A percentile compares a stretch with the other conserved stretches of the same genome.
phyloP scores from a whole-genome alignment of 1,140 invertebrate genomes.

The Nasonia giraulti region DNA sequence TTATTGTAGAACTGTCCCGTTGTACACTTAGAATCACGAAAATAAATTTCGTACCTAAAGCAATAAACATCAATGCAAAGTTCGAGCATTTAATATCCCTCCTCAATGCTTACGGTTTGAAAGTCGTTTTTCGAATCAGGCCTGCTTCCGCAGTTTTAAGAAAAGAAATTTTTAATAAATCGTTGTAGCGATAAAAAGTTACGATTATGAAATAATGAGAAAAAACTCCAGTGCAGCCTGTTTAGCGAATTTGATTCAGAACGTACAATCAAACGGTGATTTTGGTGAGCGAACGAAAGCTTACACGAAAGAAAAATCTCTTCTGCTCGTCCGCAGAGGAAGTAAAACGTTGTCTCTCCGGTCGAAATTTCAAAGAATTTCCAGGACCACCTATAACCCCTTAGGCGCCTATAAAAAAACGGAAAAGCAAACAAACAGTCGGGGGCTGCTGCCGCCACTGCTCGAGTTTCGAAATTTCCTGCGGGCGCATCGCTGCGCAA shows the following conservation, averaged over 20 bases:
- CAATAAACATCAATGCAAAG: conserved; percentile 28
- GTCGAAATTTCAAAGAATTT: conserved; percentile 33
- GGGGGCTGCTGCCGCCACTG: background rate
- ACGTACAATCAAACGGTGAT: too few relatives aligned
- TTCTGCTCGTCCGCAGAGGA: background rate
- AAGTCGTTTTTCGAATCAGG: background rate
- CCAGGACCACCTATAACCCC: conserved; percentile 36
- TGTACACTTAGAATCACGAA: background rate
- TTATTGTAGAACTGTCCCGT: conserved; percentile 5
- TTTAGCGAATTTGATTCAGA: too few relatives aligned
- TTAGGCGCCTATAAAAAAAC: conserved; percentile 20
- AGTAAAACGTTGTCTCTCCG: background rate
- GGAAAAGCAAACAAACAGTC: conserved; percentile 43
- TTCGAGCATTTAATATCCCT: background rate
- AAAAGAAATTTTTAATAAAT: background rate
- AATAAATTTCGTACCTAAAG: conserved; percentile 21
- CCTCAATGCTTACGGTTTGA: background rate
- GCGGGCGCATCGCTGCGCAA: conserved; percentile 17
- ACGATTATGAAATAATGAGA: too few relatives aligned
- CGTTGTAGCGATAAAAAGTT: too few relatives aligned
- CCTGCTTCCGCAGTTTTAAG: too few relatives aligned
- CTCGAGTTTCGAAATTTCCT: conserved; percentile 48
- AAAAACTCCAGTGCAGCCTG: too few relatives aligned
- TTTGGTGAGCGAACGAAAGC: too few relatives aligned
- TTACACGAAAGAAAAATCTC: background rate